A percentile compares a stretch with the other conserved stretches of the same genome.
These are phyloP conservation scores for Miichthys miiuy DNA, from an alignment of 2,797 vertebrate species.

Conservation along the genomic window DNA sequence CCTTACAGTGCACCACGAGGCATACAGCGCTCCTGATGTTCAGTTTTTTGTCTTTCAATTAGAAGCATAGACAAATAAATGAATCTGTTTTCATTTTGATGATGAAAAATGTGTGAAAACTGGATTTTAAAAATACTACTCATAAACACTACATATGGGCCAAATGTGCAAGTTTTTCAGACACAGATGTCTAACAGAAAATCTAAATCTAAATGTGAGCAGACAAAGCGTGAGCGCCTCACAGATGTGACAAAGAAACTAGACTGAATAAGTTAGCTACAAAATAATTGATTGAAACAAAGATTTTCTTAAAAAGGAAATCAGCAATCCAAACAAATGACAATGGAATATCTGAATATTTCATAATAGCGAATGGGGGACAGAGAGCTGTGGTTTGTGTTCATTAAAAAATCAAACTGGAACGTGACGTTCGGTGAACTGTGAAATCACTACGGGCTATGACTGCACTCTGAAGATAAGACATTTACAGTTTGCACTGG, in stretches of 20 bases:
- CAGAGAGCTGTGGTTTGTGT: not conserved
- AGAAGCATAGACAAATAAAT: not conserved
- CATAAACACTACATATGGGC: not conserved
- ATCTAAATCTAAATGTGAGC: constrained; percentile 36
- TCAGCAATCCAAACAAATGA: constrained; percentile 4
- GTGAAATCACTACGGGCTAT: constrained; percentile 28
- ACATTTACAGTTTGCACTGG: constrained; percentile 9
- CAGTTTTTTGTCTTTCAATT: not conserved
- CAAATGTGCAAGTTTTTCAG: constrained; percentile 4
- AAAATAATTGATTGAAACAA: constrained; percentile 2
- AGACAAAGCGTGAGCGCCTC: constrained; percentile 6
- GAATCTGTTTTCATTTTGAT: not conserved
- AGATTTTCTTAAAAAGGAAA: not conserved
- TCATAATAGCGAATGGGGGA: constrained; percentile 6
- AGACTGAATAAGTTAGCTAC: constrained; percentile 15
- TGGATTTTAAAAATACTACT: not conserved
- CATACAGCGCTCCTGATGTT: not conserved
- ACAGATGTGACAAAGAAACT: not conserved
- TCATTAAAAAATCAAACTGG: constrained; percentile 30
- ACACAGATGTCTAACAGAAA: too few relatives aligned
- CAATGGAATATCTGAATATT: constrained; percentile 11
- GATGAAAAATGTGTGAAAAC: not conserved
- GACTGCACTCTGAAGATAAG: constrained; percentile 42
- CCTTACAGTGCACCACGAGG: not conserved
- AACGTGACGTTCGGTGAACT: constrained; percentile 14